A percentile compares a stretch with the other conserved stretches of the same genome.
These are phyloP conservation scores for Nannobrachium achirus DNA, from an alignment of 2,113 vertebrate genomes.

Conservation along the genomic window DNA sequence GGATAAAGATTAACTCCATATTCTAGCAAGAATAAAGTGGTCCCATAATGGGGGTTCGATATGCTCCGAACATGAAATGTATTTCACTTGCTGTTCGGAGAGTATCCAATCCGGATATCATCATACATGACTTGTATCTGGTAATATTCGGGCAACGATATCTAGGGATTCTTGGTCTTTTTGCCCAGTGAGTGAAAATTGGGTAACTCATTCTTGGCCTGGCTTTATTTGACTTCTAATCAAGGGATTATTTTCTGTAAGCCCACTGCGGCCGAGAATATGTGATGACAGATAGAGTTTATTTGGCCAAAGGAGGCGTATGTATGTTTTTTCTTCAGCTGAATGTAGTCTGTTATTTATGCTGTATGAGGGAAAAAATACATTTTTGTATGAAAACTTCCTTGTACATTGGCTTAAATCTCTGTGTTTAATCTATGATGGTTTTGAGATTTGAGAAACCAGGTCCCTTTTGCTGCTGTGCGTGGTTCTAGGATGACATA, in stretches of 20 bases:
- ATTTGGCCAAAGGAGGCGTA: constrained; percentile 15
- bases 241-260: constrained; percentile 49
- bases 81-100: too few relatives aligned
- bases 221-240: constrained; percentile 55
- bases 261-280: background rate
- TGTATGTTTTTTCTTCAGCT: constrained; percentile 4
- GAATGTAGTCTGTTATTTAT: background rate
- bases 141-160: too few relatives aligned
- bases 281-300: constrained; percentile 30
- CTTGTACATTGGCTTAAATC: background rate
- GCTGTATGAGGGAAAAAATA: background rate
- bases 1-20: too few relatives aligned
- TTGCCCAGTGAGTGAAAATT: too few relatives aligned
- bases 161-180: too few relatives aligned
- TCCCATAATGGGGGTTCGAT: too few relatives aligned
- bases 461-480: background rate
- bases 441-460: background rate
- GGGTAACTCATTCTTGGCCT: constrained; percentile 40
- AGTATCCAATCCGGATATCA: too few relatives aligned
- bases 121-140: too few relatives aligned
- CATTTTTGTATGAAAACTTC: background rate
- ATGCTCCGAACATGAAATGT: too few relatives aligned
- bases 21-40: too few relatives aligned
- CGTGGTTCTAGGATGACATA: background rate
- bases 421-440: background rate